Conservation (phyloP, 2,113 vertebrate genomes). For the Brachionichthys hirsutus region DNA sequence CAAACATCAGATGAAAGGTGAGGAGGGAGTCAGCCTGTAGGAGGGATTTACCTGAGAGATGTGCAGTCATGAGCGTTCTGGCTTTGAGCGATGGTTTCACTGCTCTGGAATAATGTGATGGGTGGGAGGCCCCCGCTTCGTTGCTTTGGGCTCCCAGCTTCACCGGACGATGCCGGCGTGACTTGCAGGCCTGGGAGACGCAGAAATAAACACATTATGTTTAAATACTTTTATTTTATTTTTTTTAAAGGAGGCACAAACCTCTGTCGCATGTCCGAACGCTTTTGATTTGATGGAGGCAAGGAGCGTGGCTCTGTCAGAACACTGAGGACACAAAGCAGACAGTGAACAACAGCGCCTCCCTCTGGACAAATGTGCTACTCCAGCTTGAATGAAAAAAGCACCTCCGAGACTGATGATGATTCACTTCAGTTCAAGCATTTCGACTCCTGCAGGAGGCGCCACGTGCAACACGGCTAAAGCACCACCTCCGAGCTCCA, state of each 20-base stretch:
- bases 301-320: conserved; percentile 81
- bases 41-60: conserved; percentile 66
- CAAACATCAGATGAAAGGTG: too few relatives aligned
- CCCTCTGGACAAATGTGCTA: not conserved
- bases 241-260: conserved; percentile 53
- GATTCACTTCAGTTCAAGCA: not conserved
- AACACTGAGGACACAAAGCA: conserved; percentile 74
- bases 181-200: conserved; percentile 78
- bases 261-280: conserved; percentile 82
- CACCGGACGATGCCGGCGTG: conserved; percentile 87
- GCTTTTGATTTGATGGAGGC: conserved; percentile 88
- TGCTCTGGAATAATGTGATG: conserved; percentile 8
- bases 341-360: not conserved
- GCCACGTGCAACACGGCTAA: not conserved
- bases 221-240: too few relatives aligned
- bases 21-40: too few relatives aligned
- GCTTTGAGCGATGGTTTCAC: conserved; percentile 26
- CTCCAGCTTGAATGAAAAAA: not conserved
- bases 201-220: accelerated
- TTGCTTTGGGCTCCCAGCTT: conserved; percentile 69
- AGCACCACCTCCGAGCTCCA: not conserved
- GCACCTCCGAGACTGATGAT: not conserved
- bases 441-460: not conserved
- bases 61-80: conserved; percentile 39
- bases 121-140: conserved; percentile 9